A percentile compares a stretch with the other conserved stretches of the same genome.
Evolutionary conservation across 92 coral and sea anemone genomes (phyloP).

Genomic region (Paramuricea clavata): DNA sequence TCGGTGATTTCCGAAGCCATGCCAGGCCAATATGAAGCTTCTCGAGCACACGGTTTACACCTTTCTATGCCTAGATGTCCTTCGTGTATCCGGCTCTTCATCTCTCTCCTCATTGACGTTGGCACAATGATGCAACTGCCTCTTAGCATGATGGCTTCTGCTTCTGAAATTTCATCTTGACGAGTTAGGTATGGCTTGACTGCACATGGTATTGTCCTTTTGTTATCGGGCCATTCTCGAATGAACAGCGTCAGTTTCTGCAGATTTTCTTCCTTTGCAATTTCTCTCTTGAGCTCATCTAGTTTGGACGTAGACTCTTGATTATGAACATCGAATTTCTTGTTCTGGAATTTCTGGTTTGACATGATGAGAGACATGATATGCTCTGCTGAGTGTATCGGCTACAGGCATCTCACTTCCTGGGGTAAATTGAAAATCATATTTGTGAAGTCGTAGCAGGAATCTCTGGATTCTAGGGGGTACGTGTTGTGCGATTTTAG

Average conservation of each 20-base stretch:
- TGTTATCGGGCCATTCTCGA: not conserved
- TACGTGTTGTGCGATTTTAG: not conserved
- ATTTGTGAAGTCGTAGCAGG: slow-evolving; percentile 8
- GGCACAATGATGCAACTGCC: slow-evolving; percentile 12
- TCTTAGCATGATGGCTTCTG: not conserved
- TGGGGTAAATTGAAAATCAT: slow-evolving; percentile 10
- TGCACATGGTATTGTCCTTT: no score
- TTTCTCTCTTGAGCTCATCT: slow-evolving; percentile 25
- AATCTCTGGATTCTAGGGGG: slow-evolving; percentile 19
- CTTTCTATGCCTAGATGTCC: slow-evolving; percentile 55
- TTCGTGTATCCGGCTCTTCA: slow-evolving; percentile 30
- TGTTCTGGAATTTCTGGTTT: slow-evolving; percentile 18
- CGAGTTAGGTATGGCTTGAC: no score
- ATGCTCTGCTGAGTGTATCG: slow-evolving; percentile 21
- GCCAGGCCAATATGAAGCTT: slow-evolving; percentile 23
- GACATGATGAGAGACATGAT: not conserved
- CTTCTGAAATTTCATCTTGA: slow-evolving; percentile 9
- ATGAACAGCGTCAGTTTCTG: not conserved
- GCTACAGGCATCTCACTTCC: slow-evolving; percentile 12
- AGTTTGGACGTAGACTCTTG: not conserved
- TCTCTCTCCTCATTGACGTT: slow-evolving; percentile 6
- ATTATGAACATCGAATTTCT: slow-evolving; percentile 1
- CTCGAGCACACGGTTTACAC: slow-evolving; percentile 9
- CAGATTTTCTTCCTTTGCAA: not conserved
- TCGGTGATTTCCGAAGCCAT: not conserved